These are phyloP conservation scores for Clarias magur DNA, from an alignment of 2,113 vertebrate species.

Conservation along the genomic window DNA sequence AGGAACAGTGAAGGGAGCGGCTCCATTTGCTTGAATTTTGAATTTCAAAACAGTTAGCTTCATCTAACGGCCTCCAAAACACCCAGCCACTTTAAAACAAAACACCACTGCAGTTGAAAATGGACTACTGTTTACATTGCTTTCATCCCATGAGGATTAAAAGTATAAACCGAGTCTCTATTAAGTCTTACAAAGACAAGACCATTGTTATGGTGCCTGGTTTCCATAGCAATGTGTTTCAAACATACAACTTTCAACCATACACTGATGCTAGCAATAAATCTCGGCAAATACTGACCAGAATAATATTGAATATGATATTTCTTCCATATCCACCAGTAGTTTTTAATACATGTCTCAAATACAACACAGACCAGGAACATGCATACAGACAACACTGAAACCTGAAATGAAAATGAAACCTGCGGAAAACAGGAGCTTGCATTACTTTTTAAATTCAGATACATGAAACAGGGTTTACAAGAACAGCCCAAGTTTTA, in stretches of 20 bases:
- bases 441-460: neutral
- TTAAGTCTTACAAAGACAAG: neutral
- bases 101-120: neutral
- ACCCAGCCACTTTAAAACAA: neutral
- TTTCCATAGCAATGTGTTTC: neutral
- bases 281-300: neutral
- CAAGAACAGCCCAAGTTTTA: too few species aligned
- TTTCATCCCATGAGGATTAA: neutral
- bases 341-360: neutral
- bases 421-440: neutral
- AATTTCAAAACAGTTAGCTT: slow-evolving; percentile 7
- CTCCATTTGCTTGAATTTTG: slow-evolving; percentile 13
- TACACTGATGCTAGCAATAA: neutral
- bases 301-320: neutral
- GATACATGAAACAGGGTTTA: too few species aligned
- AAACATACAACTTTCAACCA: neutral
- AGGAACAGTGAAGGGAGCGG: neutral
- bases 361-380: neutral
- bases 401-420: neutral
- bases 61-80: neutral
- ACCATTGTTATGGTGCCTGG: neutral
- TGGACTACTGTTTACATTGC: neutral
- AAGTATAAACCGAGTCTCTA: neutral
- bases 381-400: neutral
- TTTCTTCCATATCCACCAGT: neutral